Evolutionary conservation across 2,888 invertebrate genomes (phyloP).

Genomic region (Drosophila greeni): DNA sequence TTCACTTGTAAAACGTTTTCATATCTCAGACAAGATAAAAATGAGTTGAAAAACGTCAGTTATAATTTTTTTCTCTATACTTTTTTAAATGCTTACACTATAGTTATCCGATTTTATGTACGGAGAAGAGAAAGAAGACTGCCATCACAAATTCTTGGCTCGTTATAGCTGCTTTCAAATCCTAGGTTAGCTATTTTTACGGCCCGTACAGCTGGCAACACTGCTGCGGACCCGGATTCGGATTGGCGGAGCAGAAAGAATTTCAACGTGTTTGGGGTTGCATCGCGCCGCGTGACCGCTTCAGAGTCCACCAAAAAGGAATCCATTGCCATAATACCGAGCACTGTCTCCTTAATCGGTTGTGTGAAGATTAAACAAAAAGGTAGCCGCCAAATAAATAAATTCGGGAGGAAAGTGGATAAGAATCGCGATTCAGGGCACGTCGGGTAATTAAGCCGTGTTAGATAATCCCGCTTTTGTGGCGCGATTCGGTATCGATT

Average conservation of each 20-base stretch:
- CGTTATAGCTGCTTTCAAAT: not conserved
- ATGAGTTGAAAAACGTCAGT: too few relatives aligned
- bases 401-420: not conserved
- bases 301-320: conserved; percentile 15
- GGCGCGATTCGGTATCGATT: conserved; percentile 61
- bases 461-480: conserved; percentile 64
- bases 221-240: conserved; percentile 46
- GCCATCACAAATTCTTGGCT: not conserved
- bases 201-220: not conserved
- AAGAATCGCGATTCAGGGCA: conserved; percentile 4
- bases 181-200: not conserved
- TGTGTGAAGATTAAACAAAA: conserved; percentile 9
- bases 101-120: too few relatives aligned
- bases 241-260: conserved; percentile 56
- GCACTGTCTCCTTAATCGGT: conserved; percentile 16
- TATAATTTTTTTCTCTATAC: too few relatives aligned
- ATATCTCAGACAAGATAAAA: too few relatives aligned
- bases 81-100: too few relatives aligned
- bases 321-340: conserved; percentile 11
- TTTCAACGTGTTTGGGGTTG: conserved; percentile 65
- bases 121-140: not conserved
- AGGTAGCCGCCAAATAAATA: conserved; percentile 16
- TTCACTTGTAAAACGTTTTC: too few relatives aligned
- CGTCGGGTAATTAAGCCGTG: conserved; percentile 15
- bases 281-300: conserved; percentile 50